Base-by-base conservation (phyloP, 2,113 vertebrate species). In the Notiomystis cincta region DNA sequence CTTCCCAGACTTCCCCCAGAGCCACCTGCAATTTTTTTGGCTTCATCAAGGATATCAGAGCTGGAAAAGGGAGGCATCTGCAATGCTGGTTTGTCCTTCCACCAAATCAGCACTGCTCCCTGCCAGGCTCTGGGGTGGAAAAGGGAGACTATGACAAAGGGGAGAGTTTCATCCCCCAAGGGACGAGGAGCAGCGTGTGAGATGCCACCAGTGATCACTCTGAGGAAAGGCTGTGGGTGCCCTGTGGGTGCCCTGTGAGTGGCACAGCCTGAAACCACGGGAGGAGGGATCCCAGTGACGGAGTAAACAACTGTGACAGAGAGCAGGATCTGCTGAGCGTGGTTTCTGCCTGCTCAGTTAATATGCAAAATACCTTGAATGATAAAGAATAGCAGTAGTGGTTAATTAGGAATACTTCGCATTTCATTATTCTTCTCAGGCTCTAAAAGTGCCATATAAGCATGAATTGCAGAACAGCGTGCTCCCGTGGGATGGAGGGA, bases 341-440 rank as follows among this genome's bases (percentile, higher is more conserved):
- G 5, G 66, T 61, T 82, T 83, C 87, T 94, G 82, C 67, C 79
- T 64, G 58, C 86, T 94, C 87, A 33, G 67, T 94, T 83, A 89
- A 73, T 80, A 87, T 51, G 83, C 56, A 89, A 87, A 95, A 57
- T n/a, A 47, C 76, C 51, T 54, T 3, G 58, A 15, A 23, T 4
- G 54, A 65, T 66, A 64, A 80, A 47, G 54, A 94, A 72, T 13
- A 64, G 67, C 64, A 69, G 4, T 8, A 61, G 79, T 3, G 70
- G 69, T 76, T 92, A 87, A 69, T 89, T 73, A 70, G 72, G 64
- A 77, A 40, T 27, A 28, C 13, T 72, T 40, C 35, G 76, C 38
- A 24, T 82, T 67, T 40, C 42, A 22, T 57, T 71, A 31, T 73
- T 37, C 48, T 83, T 89, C 54, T 30, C 62, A 8, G 76, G 83